phyloP scores from a whole-genome alignment of 2,113 vertebrate species.

The Eubucco bourcierii region DNA sequence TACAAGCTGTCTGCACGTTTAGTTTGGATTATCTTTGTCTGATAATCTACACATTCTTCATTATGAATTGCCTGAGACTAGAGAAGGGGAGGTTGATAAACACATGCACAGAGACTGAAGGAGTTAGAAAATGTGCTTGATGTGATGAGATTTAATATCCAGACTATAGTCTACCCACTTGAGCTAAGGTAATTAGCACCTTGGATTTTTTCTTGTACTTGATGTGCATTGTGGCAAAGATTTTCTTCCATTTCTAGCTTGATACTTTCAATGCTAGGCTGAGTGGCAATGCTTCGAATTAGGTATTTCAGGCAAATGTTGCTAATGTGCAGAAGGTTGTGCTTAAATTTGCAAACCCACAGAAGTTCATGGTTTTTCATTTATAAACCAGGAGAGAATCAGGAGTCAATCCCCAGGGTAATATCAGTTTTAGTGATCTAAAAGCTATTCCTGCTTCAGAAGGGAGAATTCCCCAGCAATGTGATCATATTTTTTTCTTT shows the following conservation, averaged over 20 bases:
- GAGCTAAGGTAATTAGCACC: not conserved
- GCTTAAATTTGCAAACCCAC: not conserved
- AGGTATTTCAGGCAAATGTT: not conserved
- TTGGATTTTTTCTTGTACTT: not conserved
- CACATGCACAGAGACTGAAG: not conserved
- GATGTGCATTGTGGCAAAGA: not conserved
- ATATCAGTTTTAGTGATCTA: not conserved
- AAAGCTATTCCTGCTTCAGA: not conserved
- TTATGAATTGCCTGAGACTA: not conserved
- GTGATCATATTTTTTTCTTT: too few species aligned
- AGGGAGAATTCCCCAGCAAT: not conserved
- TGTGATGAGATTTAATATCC: not conserved
- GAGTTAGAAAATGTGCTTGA: not conserved
- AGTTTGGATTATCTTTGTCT: not conserved
- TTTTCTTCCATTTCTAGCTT: not conserved
- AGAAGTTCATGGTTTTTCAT: not conserved
- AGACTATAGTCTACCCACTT: not conserved
- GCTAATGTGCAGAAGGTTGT: not conserved
- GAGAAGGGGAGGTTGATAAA: not conserved
- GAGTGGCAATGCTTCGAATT: not conserved
- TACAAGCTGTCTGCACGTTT: not conserved
- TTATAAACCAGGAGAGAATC: not conserved
- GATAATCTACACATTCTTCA: not conserved
- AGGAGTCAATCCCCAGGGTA: not conserved
- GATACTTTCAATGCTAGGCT: not conserved